Base-by-base conservation (phyloP, 1,140 invertebrate species). In the Dendroctonus valens region DNA sequence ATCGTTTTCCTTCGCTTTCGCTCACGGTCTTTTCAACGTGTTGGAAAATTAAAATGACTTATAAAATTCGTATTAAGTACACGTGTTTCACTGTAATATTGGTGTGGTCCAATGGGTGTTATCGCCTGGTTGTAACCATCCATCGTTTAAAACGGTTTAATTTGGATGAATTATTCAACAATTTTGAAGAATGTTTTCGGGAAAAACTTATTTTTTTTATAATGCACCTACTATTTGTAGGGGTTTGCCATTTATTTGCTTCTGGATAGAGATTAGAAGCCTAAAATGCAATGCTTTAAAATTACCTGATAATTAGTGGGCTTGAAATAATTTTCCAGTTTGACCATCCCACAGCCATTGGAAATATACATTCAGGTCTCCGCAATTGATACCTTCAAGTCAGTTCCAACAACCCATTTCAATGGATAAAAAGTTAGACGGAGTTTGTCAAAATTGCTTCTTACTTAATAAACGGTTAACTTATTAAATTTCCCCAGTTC, bases 391-490 rank as follows among this genome's bases (percentile, higher is more conserved):
- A 51, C 49, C 50, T 12, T n/a, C 14, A 52, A 52, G 5, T 52
- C 5, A 52, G 8, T 52, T 52, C 50, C 50, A 52, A 52, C 50
- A 52, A 26, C 12, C 15, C 50, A 52, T 52, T 52, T 52, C 37
- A 26, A 12, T 12, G 50, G 38, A 52, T 48, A 52, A 52, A 12
- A 52, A 52, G 14, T 52, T 52, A 26, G 50, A 52, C n/a, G n/a
- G 7, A 52, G 15, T 12, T 52, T 52, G 0, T 52, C n/a, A 52
- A 52, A 52, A 52, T 52, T 52, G 50, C 50, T 52, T 52, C 37
- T 15, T 52, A 52, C 50, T 52, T 52, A 52, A 52, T 52, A 52
- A 52, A 52, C 50, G n/a, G 50, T 26, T 9, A 52, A 26, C 50
- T 52, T 52, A 52, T 52, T n/a, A 52, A 52, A 52, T 52, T 52